Conservation (phyloP, 1,140 invertebrate species). For the Theocolax elegans region DNA sequence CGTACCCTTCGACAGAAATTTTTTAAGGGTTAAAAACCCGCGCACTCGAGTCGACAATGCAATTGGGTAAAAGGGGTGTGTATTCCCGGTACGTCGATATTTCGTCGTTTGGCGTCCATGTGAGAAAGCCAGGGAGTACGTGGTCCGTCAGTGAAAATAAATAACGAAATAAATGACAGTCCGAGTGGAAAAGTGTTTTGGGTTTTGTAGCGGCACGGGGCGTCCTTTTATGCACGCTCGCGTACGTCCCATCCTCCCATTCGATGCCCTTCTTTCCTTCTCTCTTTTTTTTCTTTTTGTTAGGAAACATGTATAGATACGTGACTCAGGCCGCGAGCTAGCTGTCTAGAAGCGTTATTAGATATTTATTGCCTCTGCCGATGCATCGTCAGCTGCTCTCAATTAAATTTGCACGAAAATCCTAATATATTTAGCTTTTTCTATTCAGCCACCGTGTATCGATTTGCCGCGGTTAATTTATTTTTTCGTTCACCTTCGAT, state of each 20-base stretch:
- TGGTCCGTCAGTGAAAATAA: slow-evolving; percentile 54
- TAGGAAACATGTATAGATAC: slow-evolving; percentile 25
- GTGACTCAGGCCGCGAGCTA: slow-evolving; percentile 52
- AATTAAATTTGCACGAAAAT: no score
- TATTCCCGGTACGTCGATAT: slow-evolving; percentile 3
- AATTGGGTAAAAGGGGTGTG: slow-evolving; percentile 46
- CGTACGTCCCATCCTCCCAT: background rate
- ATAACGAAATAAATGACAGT: slow-evolving; percentile 67
- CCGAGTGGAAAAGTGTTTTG: slow-evolving; percentile 63
- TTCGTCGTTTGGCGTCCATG: background rate
- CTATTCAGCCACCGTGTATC: background rate
- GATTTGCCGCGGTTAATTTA: no score
- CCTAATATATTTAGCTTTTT: no score
- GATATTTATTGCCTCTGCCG: slow-evolving; percentile 66
- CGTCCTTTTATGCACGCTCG: slow-evolving; percentile 34
- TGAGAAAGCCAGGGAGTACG: slow-evolving; percentile 1
- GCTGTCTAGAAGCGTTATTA: slow-evolving; percentile 66
- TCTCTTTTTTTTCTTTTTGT: slow-evolving; percentile 41
- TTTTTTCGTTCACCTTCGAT: no score
- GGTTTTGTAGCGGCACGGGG: slow-evolving; percentile 54
- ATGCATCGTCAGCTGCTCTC: slow-evolving; percentile 50
- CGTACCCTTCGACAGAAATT: slow-evolving; percentile 58
- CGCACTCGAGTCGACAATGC: slow-evolving; percentile 64
- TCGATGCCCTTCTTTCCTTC: background rate
- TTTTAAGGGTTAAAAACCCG: slow-evolving; percentile 67